Evolutionary conservation across 1,140 invertebrate species (phyloP).

Genomic region (Asobara japonica): DNA sequence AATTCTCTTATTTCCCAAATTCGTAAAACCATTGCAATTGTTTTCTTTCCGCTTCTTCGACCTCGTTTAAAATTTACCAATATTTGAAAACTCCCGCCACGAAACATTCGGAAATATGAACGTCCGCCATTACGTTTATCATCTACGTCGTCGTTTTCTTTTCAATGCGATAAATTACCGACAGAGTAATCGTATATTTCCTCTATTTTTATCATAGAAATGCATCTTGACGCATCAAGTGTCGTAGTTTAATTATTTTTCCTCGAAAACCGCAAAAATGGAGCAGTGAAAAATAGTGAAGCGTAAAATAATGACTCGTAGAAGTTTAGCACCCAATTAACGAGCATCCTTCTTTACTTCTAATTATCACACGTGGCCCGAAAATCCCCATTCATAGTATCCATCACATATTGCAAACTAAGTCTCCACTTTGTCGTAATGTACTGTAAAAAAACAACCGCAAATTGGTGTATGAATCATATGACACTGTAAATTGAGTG

Average conservation of each 20-base stretch:
- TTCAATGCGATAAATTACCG: too few species aligned
- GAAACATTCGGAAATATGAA: too few species aligned
- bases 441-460: neutral
- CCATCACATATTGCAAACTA: neutral
- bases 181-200: neutral
- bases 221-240: conserved; percentile 4
- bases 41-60: too few species aligned
- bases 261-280: neutral
- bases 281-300: neutral
- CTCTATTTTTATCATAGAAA: neutral
- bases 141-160: too few species aligned
- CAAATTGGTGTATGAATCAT: neutral
- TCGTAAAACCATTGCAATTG: too few species aligned
- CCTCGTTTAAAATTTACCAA: too few species aligned
- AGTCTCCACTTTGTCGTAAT: neutral
- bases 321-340: neutral
- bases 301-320: neutral
- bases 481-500: neutral
- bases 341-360: too few species aligned
- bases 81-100: too few species aligned
- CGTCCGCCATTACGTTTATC: too few species aligned
- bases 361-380: neutral
- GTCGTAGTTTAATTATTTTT: conserved; percentile 15
- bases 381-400: neutral
- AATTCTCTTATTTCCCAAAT: too few species aligned